phyloP scores from a whole-genome alignment of 2,113 vertebrate genomes.

The Channa maculata region DNA sequence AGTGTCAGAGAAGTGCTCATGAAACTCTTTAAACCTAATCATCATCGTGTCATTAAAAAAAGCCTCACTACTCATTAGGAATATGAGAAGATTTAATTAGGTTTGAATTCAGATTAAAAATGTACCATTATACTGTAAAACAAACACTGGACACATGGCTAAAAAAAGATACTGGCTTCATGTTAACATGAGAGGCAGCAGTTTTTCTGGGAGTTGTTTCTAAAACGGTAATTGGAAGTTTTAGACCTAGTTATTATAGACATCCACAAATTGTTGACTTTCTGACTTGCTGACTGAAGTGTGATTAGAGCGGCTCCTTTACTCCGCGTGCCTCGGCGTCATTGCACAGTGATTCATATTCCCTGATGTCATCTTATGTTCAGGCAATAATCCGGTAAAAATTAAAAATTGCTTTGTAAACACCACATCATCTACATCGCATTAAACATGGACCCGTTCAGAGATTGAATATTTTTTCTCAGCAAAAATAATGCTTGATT shows the following conservation, averaged over 20 bases:
- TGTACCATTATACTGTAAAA: not conserved
- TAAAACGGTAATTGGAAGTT: constrained; percentile 1
- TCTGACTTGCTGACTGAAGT: not conserved
- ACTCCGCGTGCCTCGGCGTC: not conserved
- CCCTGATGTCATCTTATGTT: constrained; percentile 23
- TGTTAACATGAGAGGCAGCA: not conserved
- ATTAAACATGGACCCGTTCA: constrained; percentile 30
- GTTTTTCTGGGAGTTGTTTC: not conserved
- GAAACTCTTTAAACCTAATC: not conserved
- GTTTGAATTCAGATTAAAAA: not conserved
- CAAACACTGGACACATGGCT: not conserved
- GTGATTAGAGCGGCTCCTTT: constrained; percentile 19
- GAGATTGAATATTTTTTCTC: constrained; percentile 50
- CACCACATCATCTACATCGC: constrained; percentile 22
- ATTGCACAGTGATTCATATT: constrained; percentile 33
- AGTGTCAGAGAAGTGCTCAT: not conserved
- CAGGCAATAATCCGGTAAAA: constrained; percentile 24
- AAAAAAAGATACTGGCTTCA: not conserved
- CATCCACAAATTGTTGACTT: constrained; percentile 11
- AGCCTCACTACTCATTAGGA: not conserved
- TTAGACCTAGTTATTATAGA: not conserved
- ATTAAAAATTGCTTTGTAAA: constrained; percentile 33
- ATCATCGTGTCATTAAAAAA: not conserved
- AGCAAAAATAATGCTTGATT: constrained; percentile 75
- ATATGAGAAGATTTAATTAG: not conserved